Base-by-base conservation (phyloP, 2,888 invertebrate genomes). In the Drosophila limbata region DNA sequence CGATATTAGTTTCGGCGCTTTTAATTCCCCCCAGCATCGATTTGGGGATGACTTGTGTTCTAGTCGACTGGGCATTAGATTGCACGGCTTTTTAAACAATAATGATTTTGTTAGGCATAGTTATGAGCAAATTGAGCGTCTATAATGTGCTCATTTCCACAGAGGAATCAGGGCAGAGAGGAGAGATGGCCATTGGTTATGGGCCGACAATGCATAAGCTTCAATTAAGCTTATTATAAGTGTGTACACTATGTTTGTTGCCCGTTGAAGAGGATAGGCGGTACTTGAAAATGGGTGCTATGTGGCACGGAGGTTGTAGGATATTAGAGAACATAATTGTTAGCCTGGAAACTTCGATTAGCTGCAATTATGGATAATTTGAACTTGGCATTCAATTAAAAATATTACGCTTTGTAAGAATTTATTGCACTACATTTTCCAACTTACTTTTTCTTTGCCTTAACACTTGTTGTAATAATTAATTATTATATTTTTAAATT, bases 181-280 rank as follows among this genome's bases (percentile, higher is more conserved):
- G 40, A 44, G 40, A 52, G 45, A 37, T 44, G 60, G 33, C 11
- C n/a, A 10, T 55, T 56, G 55, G 50, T 50, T 60, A 51, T 17
- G 50, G 64, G 21, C 67, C 35, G 39, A 56, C 66, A 77, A 28
- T 69, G 61, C 50, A 60, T 77, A 77, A 77, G 81, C 78, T 67
- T 39, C 81, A 79, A 81, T 81, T 79, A 79, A 79, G 81, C 81
- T 73, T 73, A 73, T 78, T 69, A 62, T 50, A 65, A 78, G 57
- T 52, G 67, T 53, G 69, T 50, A 8, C 59, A 72, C 28, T 56
- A 31, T 62, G 65, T 65, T 40, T 73, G 50, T 47, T 51, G 44
- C 35, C 44, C 9, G 39, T 15, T 39, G 13, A 17, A 5, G 39
- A 11, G 64, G 25, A 4, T 17, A 11, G 44, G 21, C 55, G 28